Evolutionary conservation across 2,888 invertebrate genomes (phyloP), one percentile per base, ranked within the genome.

Genomic region (Scaptomyza polygonia): DNA sequence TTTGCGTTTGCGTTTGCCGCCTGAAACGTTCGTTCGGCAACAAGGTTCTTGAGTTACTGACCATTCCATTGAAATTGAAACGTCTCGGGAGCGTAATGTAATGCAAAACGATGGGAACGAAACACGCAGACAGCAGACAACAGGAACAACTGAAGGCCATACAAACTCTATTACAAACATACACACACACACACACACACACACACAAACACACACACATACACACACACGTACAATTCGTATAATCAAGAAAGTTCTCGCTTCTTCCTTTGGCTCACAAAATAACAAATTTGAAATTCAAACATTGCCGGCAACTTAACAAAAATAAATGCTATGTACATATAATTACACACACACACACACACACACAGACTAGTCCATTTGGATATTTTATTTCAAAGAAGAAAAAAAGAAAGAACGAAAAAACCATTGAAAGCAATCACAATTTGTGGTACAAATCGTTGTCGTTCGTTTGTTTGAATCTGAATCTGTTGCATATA

Each of bases 41-140:
- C 67, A 67, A 70, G 66, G 75, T 72, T 78, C 62, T 62, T 72
- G 75, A 79, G 70, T 74, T 72, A 89, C 87, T 82, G 80, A 69
- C 68, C 67, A 59, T 79, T 54, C 74, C 72, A 73, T 56, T 68
- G 79, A 82, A 81, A 78, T 76, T 76, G 72, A 76, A 77, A 77
- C 74, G 66, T 66, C 72, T 74, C 75, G 65, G 63, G 66, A 77
- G 48, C 56, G 34, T 36, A 68, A 40, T 45, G 34, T 39, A 40
- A 43, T 43, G 36, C 56, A 40, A 52, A 34, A 16, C 57, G 30
- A 27, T 34, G 27, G 25, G 29, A 21, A 21, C 59, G 27, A 36
- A 55, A 53, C 58, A 67, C 65, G 43, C 56, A 56, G 43, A 30
- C 36, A 11, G 36, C 9, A 29, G 51, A 53, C 42, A 29, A n/a